Evolutionary conservation across 2,113 vertebrate genomes (phyloP), one percentile per base, ranked within the genome.

Genomic region (Sisor rabdophorus): DNA sequence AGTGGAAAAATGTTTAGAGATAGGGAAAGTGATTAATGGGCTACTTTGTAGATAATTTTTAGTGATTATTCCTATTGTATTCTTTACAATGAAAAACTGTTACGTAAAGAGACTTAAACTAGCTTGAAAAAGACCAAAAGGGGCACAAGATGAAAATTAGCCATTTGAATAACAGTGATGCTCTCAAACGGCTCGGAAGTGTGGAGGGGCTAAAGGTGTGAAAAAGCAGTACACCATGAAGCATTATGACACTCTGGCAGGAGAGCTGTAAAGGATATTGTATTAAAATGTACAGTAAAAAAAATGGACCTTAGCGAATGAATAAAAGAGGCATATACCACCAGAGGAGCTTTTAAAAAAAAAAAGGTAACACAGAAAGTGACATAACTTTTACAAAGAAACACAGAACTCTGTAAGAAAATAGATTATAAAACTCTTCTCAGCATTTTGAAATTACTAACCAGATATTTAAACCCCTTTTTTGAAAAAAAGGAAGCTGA

Each of bases 401-500:
- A 90, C 85, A 85, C 67, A 71, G 75, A 89, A 84, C 74, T 87
- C 74, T 3, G 88, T 93, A 93, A 83, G 89, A 91, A 93, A 92
- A 92, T 92, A 91, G 88, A 89, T 89, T 91, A 92, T 87, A 90
- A 93, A 92, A 91, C n/a, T 76, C 60, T 78, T 73, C 63, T 52
- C 26, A 76, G 61, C 84, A 55, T 76, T 76, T 69, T 44, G 76
- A 30, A 64, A 80, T 89, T 85, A 56, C 40, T 22, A 76, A 55
- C 15, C 30, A 26, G 74, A 83, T 80, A 82, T 76, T 54, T 80
- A 87, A 82, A 84, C 84, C 78, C 89, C 88, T 77, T 89, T 44
- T 44, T 9, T 86, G 84, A 81, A 74, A 85, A 78, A 67, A 84
- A 78, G 84, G 83, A 88, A 79, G 73, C 53, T 81, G 76, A 84